Evolutionary conservation across 2,797 vertebrate species (phyloP).

Genomic region (Sciurus vulgaris): DNA sequence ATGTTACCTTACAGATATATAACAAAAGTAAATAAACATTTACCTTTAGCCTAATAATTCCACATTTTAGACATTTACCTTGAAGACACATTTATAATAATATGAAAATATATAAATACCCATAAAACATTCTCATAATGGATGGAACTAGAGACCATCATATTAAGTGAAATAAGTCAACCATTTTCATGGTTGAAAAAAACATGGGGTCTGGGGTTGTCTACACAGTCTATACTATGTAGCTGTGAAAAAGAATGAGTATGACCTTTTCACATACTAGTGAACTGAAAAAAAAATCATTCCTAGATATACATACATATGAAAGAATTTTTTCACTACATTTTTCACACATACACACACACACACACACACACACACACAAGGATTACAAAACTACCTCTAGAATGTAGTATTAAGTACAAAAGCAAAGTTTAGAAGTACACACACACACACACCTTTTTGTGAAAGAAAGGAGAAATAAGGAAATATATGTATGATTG

Average conservation of each 20-base stretch:
- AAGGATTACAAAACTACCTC: background rate
- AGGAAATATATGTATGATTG: background rate
- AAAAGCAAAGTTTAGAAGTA: constrained; percentile 16
- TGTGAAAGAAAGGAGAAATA: background rate
- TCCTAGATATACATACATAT: too few relatives aligned
- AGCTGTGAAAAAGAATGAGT: background rate
- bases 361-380: too few relatives aligned
- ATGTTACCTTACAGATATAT: background rate
- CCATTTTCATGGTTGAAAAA: background rate
- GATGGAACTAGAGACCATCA: too few relatives aligned
- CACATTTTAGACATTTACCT: constrained; percentile 13
- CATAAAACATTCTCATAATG: background rate
- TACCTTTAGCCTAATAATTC: background rate
- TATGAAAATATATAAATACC: background rate
- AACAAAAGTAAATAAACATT: background rate
- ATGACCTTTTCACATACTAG: background rate
- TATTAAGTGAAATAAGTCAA: too few relatives aligned
- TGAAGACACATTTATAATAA: background rate
- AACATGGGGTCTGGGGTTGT: too few relatives aligned
- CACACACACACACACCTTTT: background rate
- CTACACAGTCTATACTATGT: background rate
- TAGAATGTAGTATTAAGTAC: background rate
- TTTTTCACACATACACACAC: too few relatives aligned
- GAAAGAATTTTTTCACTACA: too few relatives aligned
- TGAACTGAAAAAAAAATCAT: background rate